Evolutionary conservation across 2,888 invertebrate genomes (phyloP), one percentile per base, ranked within the genome.

Genomic region (Nycteola revayana): DNA sequence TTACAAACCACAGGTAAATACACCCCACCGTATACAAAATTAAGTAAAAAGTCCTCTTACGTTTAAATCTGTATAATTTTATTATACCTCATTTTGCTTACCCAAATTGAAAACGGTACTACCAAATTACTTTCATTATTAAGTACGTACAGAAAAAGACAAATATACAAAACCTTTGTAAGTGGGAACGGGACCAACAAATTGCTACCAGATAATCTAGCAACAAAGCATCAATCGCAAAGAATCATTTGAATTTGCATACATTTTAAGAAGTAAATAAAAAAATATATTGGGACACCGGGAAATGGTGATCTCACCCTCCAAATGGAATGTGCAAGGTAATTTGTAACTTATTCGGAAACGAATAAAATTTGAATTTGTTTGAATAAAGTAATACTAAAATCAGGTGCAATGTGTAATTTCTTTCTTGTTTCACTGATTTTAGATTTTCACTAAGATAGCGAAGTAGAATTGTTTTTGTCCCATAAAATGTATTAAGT

Each of bases 61-160:
- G 64, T 60, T 45, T 51, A 70, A 76, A 75, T 72, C 81, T 73
- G 85, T 84, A 86, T 87, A 87, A 87, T 86, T 87, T 86, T 83
- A 83, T 84, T 79, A 71, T 73, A 73, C 75, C 57, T 62, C 49
- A 59, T 59, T 57, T 47, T 41, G 49, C 57, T 66, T 62, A 56
- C 36, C 54, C 63, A 75, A 78, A 80, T 81, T 75, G 75, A 81
- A 79, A 55, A 45, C 46, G 40, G 46, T 36, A 30, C 39, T 52
- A 29, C 28, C 44, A 73, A 80, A 80, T 78, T 75, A 69, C 72
- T 66, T 57, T 43, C 52, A 57, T 59, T 57, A 57, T 55, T 35
- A 30, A 28, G 14, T 42, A 21, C 63, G 28, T 21, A 2, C 53
- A 25, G 1, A 36, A 52, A 70, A 46, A 35, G 60, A 57, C 60